Conservation (phyloP, 2,113 vertebrate species). For the Antigone vipio region DNA sequence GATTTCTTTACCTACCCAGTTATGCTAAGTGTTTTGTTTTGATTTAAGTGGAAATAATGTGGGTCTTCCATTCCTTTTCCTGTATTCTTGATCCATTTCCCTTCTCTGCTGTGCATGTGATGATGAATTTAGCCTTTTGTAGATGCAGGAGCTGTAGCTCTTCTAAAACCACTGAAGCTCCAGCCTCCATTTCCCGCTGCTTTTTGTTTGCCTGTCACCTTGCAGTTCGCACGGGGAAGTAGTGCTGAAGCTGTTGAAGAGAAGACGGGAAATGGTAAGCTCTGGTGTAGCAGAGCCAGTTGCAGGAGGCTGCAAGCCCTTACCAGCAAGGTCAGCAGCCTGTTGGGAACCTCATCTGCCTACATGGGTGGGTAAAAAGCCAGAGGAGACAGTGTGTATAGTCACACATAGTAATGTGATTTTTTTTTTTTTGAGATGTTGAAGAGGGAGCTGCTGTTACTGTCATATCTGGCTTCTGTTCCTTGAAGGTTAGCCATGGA, state of each 20-base stretch:
- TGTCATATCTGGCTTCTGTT: background rate
- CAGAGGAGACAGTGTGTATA: background rate
- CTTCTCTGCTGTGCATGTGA: background rate
- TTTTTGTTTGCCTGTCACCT: background rate
- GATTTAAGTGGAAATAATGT: background rate
- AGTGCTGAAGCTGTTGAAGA: background rate
- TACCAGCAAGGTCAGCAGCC: background rate
- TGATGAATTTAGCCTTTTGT: background rate
- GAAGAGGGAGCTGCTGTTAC: background rate
- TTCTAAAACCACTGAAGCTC: background rate
- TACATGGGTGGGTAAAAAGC: background rate
- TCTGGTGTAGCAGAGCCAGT: background rate
- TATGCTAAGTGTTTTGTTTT: background rate
- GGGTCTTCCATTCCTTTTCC: background rate
- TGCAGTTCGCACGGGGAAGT: background rate
- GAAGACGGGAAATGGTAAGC: background rate
- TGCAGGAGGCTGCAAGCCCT: background rate
- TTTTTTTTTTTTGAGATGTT: background rate
- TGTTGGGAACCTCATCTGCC: background rate
- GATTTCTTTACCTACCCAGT: background rate
- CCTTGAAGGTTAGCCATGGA: background rate
- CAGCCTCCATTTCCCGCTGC: background rate
- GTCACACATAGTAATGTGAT: background rate
- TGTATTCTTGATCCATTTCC: background rate
- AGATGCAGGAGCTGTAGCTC: background rate